Percentiles rank a stretch among this genome's conserved stretches.
phyloP scores from a whole-genome alignment of 2,888 invertebrate genomes.

The Synanthedon vespiformis region DNA sequence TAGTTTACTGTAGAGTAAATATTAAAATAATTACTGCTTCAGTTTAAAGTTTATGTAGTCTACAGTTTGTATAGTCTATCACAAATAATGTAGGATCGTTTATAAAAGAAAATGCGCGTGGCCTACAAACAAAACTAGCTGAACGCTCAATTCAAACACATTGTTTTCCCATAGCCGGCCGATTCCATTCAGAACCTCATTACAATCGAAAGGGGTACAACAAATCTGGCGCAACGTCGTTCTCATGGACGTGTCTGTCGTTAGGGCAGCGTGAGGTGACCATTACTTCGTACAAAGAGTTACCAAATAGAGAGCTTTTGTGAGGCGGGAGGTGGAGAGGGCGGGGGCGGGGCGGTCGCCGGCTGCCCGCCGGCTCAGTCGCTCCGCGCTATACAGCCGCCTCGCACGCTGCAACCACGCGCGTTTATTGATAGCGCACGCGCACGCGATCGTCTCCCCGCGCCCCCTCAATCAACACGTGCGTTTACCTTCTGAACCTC shows the following conservation, averaged over 20 bases:
- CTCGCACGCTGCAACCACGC: constrained; percentile 54
- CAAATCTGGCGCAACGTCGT: constrained; percentile 63
- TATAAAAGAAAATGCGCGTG: constrained; percentile 28
- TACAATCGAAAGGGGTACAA: constrained; percentile 62
- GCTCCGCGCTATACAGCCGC: constrained; percentile 59
- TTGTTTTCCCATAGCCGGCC: constrained; percentile 62
- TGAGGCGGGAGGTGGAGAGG: constrained; percentile 56
- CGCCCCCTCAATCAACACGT: constrained; percentile 20
- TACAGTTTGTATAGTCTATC: background rate
- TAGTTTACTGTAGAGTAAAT: no score
- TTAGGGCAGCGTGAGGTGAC: constrained; percentile 70
- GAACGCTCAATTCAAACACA: constrained; percentile 29
- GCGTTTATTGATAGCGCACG: constrained; percentile 37
- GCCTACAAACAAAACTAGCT: constrained; percentile 56
- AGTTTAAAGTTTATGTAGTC: no score
- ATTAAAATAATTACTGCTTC: no score
- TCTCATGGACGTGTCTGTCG: constrained; percentile 70
- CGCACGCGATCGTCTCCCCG: constrained; percentile 51
- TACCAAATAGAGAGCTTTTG: constrained; percentile 71
- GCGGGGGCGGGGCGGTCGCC: constrained; percentile 61
- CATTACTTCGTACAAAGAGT: constrained; percentile 69
- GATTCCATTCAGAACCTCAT: constrained; percentile 69
- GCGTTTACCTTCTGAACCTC: constrained; percentile 18
- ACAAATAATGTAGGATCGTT: constrained; percentile 2
- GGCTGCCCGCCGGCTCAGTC: constrained; percentile 63